Evolutionary conservation across 2,888 invertebrate genomes (phyloP).

Genomic region (Ophraella communa): DNA sequence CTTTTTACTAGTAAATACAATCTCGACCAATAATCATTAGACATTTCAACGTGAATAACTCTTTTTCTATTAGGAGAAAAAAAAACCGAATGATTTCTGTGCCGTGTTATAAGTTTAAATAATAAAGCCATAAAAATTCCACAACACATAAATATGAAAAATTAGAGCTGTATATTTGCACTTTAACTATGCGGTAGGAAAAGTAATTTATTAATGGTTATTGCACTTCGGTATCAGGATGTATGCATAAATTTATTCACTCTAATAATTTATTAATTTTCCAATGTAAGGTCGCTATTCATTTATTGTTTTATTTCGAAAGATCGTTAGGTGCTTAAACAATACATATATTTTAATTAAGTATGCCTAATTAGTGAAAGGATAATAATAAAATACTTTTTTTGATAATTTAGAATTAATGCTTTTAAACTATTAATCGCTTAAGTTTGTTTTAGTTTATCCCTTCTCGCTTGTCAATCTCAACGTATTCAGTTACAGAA

Average conservation of each 20-base stretch:
- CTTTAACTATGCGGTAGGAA: not conserved
- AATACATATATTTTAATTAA: not conserved
- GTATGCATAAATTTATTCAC: constrained; percentile 1
- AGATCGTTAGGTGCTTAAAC: not conserved
- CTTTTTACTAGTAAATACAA: not conserved
- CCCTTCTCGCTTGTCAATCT: too few relatives aligned
- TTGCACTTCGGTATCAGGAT: too few relatives aligned
- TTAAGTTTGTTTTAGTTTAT: too few relatives aligned
- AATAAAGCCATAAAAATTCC: not conserved
- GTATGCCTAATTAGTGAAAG: not conserved
- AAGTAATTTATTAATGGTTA: constrained; percentile 10
- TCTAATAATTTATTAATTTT: constrained; percentile 5
- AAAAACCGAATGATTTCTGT: not conserved
- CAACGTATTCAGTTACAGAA: too few relatives aligned
- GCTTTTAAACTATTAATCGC: too few relatives aligned
- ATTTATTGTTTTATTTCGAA: not conserved
- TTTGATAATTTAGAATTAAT: not conserved
- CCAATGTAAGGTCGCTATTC: not conserved
- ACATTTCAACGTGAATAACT: not conserved
- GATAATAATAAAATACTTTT: not conserved
- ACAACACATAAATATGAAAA: not conserved
- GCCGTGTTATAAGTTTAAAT: not conserved
- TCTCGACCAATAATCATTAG: not conserved
- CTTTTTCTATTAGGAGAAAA: not conserved
- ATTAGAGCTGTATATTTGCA: not conserved